A percentile compares a stretch with the other conserved stretches of the same genome.
phyloP scores from a whole-genome alignment of 1,140 invertebrate genomes.

The Sinonovacula constricta region DNA sequence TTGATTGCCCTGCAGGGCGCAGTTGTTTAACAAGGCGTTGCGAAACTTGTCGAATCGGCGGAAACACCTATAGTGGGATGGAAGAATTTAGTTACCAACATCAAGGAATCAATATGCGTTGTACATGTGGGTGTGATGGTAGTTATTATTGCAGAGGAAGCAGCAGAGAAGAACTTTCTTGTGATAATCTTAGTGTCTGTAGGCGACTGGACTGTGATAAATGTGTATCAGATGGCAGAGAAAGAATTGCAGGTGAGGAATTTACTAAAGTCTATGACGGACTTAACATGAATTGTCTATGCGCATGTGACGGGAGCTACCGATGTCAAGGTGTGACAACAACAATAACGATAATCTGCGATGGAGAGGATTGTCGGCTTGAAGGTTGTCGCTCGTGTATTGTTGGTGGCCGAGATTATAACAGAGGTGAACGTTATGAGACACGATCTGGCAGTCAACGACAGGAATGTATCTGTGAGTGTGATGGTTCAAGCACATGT shows the following conservation, averaged over 20 bases:
- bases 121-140: conserved; percentile 48
- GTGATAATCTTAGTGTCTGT: conserved; percentile 15
- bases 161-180: conserved; percentile 28
- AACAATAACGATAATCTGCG: conserved; percentile 30
- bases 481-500: conserved; percentile 23
- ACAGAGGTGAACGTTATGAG: conserved; percentile 5
- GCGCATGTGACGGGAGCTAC: conserved; percentile 44
- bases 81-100: conserved; percentile 8
- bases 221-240: conserved; percentile 25
- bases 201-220: conserved; percentile 27
- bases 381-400: conserved; percentile 38
- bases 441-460: neutral
- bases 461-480: conserved; percentile 27
- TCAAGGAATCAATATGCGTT: conserved; percentile 38
- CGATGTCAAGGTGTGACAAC: conserved; percentile 29
- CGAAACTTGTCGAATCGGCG: conserved; percentile 22
- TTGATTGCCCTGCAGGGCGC: conserved; percentile 16
- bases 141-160: conserved; percentile 32
- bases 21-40: conserved; percentile 19
- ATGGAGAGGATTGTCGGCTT: conserved; percentile 15
- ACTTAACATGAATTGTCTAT: conserved; percentile 26
- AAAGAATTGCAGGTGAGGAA: conserved; percentile 25
- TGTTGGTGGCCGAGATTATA: conserved; percentile 22
- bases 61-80: conserved; percentile 21
- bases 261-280: conserved; percentile 37